A percentile compares a stretch with the other conserved stretches of the same genome.
phyloP scores from a whole-genome alignment of 2,797 vertebrate species.

The Catharus ustulatus region DNA sequence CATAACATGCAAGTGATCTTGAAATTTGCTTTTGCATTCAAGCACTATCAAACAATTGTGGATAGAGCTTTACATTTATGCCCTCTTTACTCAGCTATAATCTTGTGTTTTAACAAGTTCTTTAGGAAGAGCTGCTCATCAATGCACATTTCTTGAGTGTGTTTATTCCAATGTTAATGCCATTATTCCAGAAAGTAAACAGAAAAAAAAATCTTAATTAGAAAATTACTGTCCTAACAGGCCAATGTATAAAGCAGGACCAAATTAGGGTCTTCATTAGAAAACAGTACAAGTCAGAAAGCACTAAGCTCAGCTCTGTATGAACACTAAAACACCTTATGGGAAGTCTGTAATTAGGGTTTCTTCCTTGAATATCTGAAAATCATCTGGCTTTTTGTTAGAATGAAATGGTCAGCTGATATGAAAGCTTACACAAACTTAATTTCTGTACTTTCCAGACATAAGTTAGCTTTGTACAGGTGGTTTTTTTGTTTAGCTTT shows the following conservation, averaged over 20 bases:
- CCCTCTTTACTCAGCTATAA: fast-evolving
- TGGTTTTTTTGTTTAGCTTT: neutral
- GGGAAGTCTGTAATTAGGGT: neutral
- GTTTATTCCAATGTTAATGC: neutral
- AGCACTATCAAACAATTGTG: neutral
- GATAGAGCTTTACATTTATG: neutral
- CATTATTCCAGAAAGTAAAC: neutral
- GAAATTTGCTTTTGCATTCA: neutral
- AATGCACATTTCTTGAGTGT: neutral
- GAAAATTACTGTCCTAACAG: neutral
- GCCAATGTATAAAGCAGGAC: neutral
- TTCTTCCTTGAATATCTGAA: neutral
- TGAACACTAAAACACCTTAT: neutral
- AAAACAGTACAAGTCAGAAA: neutral
- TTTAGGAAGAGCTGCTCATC: neutral
- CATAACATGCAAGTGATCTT: fast-evolving
- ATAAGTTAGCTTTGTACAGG: fast-evolving
- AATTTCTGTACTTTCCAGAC: neutral
- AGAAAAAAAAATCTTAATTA: neutral
- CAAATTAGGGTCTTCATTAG: neutral
- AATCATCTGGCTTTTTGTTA: neutral
- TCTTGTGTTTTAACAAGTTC: neutral
- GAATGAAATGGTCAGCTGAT: neutral
- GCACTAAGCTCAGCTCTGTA: neutral
- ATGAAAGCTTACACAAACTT: neutral